Evolutionary conservation across 2,113 vertebrate genomes (phyloP), one percentile per base, ranked within the genome.

Genomic region (Hippocampus abdominalis): DNA sequence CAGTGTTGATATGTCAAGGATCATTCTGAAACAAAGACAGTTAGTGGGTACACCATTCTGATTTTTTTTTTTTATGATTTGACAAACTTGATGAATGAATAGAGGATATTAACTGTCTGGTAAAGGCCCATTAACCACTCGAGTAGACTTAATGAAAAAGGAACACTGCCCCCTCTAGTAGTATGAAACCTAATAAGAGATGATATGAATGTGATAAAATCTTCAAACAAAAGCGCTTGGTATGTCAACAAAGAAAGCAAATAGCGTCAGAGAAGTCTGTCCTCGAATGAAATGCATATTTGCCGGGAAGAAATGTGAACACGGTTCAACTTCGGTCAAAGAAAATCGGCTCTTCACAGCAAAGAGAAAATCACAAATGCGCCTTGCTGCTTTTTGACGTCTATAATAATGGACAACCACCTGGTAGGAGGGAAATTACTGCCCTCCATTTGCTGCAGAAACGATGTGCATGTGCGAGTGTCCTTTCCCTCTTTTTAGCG

Each of bases 401-500:
- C 83, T 87, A 69, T 76, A 87, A 88, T 80, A 84, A 81, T 66
- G 68, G 53, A 76, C 48, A 68, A 70, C 72, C 76, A 72, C 75
- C 84, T 75, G 68, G 57, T 13, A 77, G 72, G 69, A 82, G 70
- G 81, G 78, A 88, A 87, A 88, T 86, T 81, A 74, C 71, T 74
- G 70, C 74, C 42, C 63, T 72, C 77, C 70, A 82, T 81, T 84
- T 81, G 72, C 57, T 69, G 56, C 12, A 36, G 67, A 56, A 72
- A 29, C 1, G 16, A 64, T 62, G 60, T 69, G 62, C 4, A 67
- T 67, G 54, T 69, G 57, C 6, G 69, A 39, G 27, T 39, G 65
- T 77, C 71, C 65, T 79, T 79, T 69, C 71, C 71, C 75, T 76
- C 82, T 81, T 87, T 83, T 77, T 75, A 68, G 68, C 64, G 68